Base-by-base conservation (phyloP, 2,797 vertebrate genomes). In the Anolis apletophallus region DNA sequence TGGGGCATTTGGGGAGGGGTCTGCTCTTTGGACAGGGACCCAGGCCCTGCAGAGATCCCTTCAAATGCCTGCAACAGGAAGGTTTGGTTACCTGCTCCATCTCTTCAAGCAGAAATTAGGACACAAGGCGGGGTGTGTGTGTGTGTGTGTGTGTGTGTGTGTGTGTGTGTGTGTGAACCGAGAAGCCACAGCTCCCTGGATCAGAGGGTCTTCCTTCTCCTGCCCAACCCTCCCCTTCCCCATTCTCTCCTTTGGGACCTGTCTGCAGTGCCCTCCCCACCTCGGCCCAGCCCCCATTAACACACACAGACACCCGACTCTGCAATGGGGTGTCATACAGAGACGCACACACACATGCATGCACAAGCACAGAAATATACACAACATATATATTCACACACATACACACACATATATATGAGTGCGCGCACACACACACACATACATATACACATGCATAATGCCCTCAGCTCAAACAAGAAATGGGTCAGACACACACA, bases 131-230 rank as follows among this genome's bases (percentile, higher is more conserved):
- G 3, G 12, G 4, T 1, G 1, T 29, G 23, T 17, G 4, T 16
- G 40, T 4, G 13, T 54, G n/a, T 3, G 0, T 46, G 3, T 1
- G 1, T 29, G 21, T 16, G 3, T 14, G n/a, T n/a, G n/a, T n/a
- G 4, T 1, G 1, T 29, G 23, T 17, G 4, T 16, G 40, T 5
- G 14, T 54, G n/a, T 3, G 0, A 26, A 14, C 29, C 5, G 61
- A 67, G 52, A 59, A 55, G 32, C 29, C 10, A 40, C 54, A 64
- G 77, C 19, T 10, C 29, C 3, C 14, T 76, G 11, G 8, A 5
- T 17, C 6, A 13, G 17, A 17, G 46, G 64, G 57, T 32, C 57
- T 34, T 12, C 4, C 55, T 74, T 32, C 17, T 10, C 0, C 1
- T 36, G 7, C 57, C 19, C 14, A 13, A 7, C 54, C 36, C 29